Evolutionary conservation across 2,888 invertebrate species (phyloP), one percentile per base, ranked within the genome.

Genomic region (Muscina levida): DNA sequence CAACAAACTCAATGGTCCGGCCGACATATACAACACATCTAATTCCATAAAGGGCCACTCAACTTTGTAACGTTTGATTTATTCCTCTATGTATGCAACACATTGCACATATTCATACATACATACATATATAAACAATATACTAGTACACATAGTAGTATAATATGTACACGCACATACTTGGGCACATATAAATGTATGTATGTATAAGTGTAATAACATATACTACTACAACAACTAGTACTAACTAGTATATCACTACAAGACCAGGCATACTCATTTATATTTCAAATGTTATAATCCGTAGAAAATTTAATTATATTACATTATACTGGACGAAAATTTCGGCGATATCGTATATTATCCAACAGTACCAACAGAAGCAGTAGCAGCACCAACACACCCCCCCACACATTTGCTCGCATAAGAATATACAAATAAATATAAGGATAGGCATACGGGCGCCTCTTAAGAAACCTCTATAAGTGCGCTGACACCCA

Each of bases 21-120:
- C 37, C 80, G 66, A 66, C 68, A n/a, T 72, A 81, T 68, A 77
- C 77, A 80, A 31, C 73, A 77, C 77, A 77, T 75, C 77, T 77
- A 81, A 81, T 81, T 81, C 81, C 81, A 81, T 75, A 77, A 81
- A 81, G 77, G 77, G 81, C 81, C 81, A 81, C 81, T 81, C 77
- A 81, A 81, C 81, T 81, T 56, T 75, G 71, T 75, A 72, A 77
- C 81, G 74, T 81, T 81, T 81, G 81, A 81, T 81, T 81, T 81
- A 81, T 81, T 65, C 65, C 72, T 67, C 8, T 66, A 15, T 46
- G 26, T 46, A 48, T 26, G n/a, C 13, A 6, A 31, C 57, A 37
- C 37, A 57, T 5, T 15, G 15, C 73, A 77, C 72, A 77, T 73
- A 66, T 72, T 10, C 48, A 72, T 48, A 71, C 66, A 71, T 48